Evolutionary conservation across 2,888 invertebrate genomes (phyloP).

Genomic region (Mythimna lalbum): DNA sequence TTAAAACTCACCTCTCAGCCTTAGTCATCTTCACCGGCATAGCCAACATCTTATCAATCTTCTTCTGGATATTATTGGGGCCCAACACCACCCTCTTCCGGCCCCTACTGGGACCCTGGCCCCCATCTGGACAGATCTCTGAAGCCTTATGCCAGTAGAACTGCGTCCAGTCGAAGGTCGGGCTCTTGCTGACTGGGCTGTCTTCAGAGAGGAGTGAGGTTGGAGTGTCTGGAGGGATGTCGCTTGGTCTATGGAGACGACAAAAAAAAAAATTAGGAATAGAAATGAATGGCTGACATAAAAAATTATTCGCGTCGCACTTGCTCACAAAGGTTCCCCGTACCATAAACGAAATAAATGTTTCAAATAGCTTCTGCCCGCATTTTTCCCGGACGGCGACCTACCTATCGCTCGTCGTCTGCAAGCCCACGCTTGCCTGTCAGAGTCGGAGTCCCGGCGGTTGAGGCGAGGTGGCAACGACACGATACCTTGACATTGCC

Average conservation of each 20-base stretch:
- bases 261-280: neutral
- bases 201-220: neutral
- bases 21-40: slow-evolving; percentile 72
- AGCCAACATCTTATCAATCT: slow-evolving; percentile 68
- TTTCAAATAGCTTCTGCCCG: too few relatives aligned
- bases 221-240: slow-evolving; percentile 15
- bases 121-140: neutral
- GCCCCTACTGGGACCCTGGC: slow-evolving; percentile 31
- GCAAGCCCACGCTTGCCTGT: too few relatives aligned
- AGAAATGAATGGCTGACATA: neutral
- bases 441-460: too few relatives aligned
- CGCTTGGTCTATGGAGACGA: neutral
- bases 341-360: too few relatives aligned
- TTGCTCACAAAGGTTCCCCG: too few relatives aligned
- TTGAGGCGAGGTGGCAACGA: too few relatives aligned
- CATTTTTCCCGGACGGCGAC: too few relatives aligned
- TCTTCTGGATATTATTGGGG: slow-evolving; percentile 64
- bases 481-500: too few relatives aligned
- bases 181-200: slow-evolving; percentile 16
- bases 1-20: slow-evolving; percentile 65
- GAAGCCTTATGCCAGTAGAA: slow-evolving; percentile 49
- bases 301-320: neutral
- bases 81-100: slow-evolving; percentile 25
- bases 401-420: too few relatives aligned
- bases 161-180: slow-evolving; percentile 46